Base-by-base conservation (phyloP, 2,797 vertebrate species). In the Galago senegalensis region DNA sequence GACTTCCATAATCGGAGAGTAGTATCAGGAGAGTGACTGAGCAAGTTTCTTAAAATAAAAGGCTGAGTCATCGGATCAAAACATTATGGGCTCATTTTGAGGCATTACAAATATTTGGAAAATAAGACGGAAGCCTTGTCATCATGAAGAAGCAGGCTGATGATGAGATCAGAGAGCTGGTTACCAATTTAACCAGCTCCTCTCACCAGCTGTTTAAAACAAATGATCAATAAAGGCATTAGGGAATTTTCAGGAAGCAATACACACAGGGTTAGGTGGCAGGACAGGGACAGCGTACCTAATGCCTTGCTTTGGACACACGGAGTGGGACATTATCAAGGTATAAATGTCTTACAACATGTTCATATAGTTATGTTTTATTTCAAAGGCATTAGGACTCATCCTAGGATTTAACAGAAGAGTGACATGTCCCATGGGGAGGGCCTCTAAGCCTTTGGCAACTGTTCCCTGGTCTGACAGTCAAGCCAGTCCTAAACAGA, bases 221-320 rank as follows among this genome's bases (percentile, higher is more conserved):
- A 69, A 81, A 31, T 21, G 70, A 96, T 83, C 75, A 67, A 34
- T 83, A 89, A 91, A 88, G 25, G 53, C 76, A 40, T 73, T n/a
- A 14, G 34, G 49, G 77, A 63, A 53, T 94, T 49, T 90, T 73
- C 67, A 83, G 81, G 29, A 89, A 86, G 53, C 58, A 63, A 18
- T 67, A 70, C 43, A 69, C 61, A 18, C 18, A 60, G 82, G 88
- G n/a, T 20, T 79, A 29, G 34, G 14, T 5, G 17, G n/a, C 25
- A 34, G 34, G 49, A 65, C 79, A 82, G 61, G 65, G 34, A 37
- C 3, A 72, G 12, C 8, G 13, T 7, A 25, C 7, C 31, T 40
- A 37, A 58, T 29, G 37, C 67, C 63, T 61, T 77, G 40, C 14
- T 17, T 23, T 25, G 25, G 72, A 34, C n/a, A 25, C 18, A 37